Conservation (phyloP, 2,797 vertebrate genomes). For the Meriones psammophilus region DNA sequence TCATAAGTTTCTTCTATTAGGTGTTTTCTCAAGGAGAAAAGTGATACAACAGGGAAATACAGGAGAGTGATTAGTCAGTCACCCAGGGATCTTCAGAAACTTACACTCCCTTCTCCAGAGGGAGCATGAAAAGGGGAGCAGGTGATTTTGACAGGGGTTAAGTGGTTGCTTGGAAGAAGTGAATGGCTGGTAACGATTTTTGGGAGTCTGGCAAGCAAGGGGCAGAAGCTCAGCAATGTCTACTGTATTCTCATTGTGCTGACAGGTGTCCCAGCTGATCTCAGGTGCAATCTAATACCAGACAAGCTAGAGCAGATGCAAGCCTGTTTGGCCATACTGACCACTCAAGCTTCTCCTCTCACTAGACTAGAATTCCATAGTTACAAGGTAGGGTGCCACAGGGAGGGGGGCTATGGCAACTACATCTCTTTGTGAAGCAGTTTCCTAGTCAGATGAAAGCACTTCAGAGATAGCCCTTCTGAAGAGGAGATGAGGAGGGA, state of each 20-base stretch:
- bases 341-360: not conserved
- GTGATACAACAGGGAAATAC: not conserved
- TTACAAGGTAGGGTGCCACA: not conserved
- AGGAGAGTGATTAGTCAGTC: not conserved
- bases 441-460: not conserved
- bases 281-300: not conserved
- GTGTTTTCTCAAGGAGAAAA: not conserved
- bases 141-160: not conserved
- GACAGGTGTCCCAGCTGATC: not conserved
- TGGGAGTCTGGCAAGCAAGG: not conserved
- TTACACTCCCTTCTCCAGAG: too few species aligned
- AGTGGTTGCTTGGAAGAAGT: not conserved
- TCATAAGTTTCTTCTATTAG: too few species aligned
- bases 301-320: not conserved
- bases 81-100: not conserved
- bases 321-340: not conserved
- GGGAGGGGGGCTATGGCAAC: too few species aligned
- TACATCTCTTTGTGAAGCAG: not conserved
- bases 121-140: too few species aligned
- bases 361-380: too few species aligned
- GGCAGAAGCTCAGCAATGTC: not conserved
- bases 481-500: too few species aligned
- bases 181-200: not conserved
- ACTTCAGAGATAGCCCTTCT: not conserved
- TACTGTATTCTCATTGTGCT: too few species aligned